These are phyloP conservation scores for Papio anubis DNA, from an alignment of 2,113 vertebrate genomes.

Conservation along the genomic window DNA sequence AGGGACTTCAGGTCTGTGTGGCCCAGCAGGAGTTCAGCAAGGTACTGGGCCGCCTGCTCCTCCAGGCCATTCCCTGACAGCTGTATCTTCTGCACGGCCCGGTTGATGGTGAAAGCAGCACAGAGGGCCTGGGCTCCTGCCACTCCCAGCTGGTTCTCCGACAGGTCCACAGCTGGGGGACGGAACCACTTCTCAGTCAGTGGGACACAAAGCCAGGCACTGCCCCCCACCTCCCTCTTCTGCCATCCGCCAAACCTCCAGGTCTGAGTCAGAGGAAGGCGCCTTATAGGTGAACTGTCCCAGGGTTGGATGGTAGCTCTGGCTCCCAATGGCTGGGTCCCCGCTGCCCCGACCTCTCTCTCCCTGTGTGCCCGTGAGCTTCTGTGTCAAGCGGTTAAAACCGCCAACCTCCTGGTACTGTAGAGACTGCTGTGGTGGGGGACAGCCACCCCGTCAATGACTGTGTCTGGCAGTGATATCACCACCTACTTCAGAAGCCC, in stretches of 20 bases:
- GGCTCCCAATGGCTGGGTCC: neutral
- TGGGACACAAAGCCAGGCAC: neutral
- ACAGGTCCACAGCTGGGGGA: slow-evolving; percentile 88
- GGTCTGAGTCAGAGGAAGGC: neutral
- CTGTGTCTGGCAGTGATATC: neutral
- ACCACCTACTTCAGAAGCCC: neutral
- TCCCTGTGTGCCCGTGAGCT: neutral
- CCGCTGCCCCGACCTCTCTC: neutral
- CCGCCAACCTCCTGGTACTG: neutral
- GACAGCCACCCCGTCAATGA: neutral
- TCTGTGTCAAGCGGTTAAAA: neutral
- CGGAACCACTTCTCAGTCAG: neutral
- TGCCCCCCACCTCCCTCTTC: neutral
- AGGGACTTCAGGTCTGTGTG: slow-evolving; percentile 86
- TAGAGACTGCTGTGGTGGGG: neutral
- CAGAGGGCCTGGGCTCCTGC: slow-evolving; percentile 83
- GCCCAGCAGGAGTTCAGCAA: slow-evolving; percentile 83
- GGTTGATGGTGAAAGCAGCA: slow-evolving; percentile 84
- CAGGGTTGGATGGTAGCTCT: neutral
- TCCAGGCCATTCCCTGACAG: slow-evolving; percentile 88
- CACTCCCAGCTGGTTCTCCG: slow-evolving; percentile 86
- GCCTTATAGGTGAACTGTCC: neutral
- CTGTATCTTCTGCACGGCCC: slow-evolving; percentile 79
- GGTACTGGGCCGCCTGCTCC: slow-evolving; percentile 78
- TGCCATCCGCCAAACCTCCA: neutral